Evolutionary conservation across 2,888 invertebrate genomes (phyloP).

Genomic region (Thumatha senex): DNA sequence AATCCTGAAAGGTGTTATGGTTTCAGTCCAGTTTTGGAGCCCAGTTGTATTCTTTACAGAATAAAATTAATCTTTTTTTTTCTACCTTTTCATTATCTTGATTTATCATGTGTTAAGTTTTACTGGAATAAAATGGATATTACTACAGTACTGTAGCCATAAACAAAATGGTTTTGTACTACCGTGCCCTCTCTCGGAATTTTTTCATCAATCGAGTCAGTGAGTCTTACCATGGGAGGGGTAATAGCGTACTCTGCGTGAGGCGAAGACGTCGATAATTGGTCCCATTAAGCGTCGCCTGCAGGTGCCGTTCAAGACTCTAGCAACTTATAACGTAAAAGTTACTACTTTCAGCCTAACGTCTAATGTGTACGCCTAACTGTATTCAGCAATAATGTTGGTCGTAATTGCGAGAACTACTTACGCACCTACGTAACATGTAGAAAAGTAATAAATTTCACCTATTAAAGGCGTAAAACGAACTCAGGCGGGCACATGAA

Average conservation of each 20-base stretch:
- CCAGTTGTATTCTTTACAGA: too few relatives aligned
- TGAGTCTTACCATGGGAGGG: constrained; percentile 45
- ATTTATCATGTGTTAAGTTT: too few relatives aligned
- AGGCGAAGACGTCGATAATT: constrained; percentile 69
- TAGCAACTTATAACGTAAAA: constrained; percentile 42
- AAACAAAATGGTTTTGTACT: not conserved
- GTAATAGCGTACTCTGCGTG: constrained; percentile 64
- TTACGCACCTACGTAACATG: not conserved
- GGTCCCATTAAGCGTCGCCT: constrained; percentile 67
- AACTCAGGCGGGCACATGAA: not conserved
- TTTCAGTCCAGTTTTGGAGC: too few relatives aligned
- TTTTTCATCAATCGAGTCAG: constrained; percentile 50
- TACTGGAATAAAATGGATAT: too few relatives aligned
- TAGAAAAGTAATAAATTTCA: not conserved
- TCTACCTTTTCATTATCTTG: too few relatives aligned
- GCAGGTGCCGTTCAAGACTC: constrained; percentile 57
- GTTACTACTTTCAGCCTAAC: not conserved
- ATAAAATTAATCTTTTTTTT: too few relatives aligned
- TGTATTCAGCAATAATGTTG: constrained; percentile 21
- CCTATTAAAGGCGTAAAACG: not conserved
- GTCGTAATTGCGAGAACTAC: not conserved
- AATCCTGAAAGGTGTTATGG: too few relatives aligned
- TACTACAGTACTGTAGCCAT: too few relatives aligned
- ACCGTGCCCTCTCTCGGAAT: constrained; percentile 25
- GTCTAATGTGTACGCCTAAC: constrained; percentile 17